Evolutionary conservation across 2,888 invertebrate species (phyloP).

Genomic region (Agonopterix arenella): DNA sequence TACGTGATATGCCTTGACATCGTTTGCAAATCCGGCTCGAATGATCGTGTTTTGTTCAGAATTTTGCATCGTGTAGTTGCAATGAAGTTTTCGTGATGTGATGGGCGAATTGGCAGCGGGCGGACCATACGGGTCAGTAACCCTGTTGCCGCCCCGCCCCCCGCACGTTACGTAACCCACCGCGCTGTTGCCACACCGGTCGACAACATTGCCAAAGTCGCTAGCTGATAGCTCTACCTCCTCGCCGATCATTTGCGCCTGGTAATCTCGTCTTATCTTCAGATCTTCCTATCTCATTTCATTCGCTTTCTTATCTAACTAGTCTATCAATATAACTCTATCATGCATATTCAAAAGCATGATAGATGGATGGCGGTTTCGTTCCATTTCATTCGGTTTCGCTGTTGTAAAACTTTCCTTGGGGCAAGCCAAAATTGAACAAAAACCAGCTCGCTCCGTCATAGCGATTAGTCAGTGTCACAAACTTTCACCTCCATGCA

Average conservation of each 20-base stretch:
- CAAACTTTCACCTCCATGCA: constrained; percentile 59
- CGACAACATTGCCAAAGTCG: constrained; percentile 59
- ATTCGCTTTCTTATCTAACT: constrained; percentile 8
- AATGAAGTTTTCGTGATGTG: constrained; percentile 65
- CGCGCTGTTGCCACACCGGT: constrained; percentile 58
- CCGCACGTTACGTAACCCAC: constrained; percentile 49
- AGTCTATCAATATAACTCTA: constrained; percentile 12
- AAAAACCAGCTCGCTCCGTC: constrained; percentile 32
- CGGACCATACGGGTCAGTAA: constrained; percentile 67
- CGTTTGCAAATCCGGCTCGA: constrained; percentile 27
- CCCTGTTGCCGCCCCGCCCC: constrained; percentile 40
- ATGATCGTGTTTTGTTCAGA: constrained; percentile 30
- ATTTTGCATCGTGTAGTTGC: constrained; percentile 49
- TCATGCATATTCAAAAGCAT: constrained; percentile 10
- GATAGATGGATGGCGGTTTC: constrained; percentile 9
- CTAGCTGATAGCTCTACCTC: constrained; percentile 24
- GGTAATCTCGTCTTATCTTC: constrained; percentile 33
- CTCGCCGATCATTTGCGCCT: constrained; percentile 43
- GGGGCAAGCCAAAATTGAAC: constrained; percentile 24
- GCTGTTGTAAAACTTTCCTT: constrained; percentile 11
- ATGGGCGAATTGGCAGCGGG: constrained; percentile 70
- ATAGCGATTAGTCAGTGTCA: constrained; percentile 56
- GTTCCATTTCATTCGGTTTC: constrained; percentile 10
- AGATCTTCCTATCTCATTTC: constrained; percentile 13
- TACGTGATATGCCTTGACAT: constrained; percentile 36